Evolutionary conservation across 1,140 invertebrate species (phyloP).

Genomic region (Microplitis mediator): DNA sequence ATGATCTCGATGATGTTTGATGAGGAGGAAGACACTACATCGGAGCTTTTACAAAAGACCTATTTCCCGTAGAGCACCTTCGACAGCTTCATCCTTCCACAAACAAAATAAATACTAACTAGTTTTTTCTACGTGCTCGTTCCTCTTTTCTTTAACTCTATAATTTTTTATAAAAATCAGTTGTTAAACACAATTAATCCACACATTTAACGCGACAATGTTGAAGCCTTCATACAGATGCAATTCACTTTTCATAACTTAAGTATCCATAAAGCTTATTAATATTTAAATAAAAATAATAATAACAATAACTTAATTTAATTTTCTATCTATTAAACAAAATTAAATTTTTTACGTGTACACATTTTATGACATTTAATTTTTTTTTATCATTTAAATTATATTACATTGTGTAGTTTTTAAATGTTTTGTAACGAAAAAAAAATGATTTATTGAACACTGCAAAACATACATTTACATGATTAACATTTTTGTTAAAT

Average conservation of each 20-base stretch:
- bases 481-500: constrained; percentile 34
- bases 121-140: constrained; percentile 44
- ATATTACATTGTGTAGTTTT: background rate
- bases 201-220: background rate
- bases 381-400: background rate
- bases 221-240: constrained; percentile 7
- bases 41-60: constrained; percentile 71
- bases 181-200: background rate
- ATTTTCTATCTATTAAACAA: background rate
- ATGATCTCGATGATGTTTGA: constrained; percentile 42
- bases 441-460: constrained; percentile 49
- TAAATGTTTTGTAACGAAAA: background rate
- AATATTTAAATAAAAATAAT: background rate
- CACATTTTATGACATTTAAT: background rate
- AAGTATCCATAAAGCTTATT: background rate
- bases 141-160: background rate
- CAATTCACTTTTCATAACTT: background rate
- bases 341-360: background rate
- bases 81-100: constrained; percentile 79
- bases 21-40: constrained; percentile 42
- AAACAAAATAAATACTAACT: constrained; percentile 61
- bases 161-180: background rate
- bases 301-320: background rate
- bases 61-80: constrained; percentile 81
- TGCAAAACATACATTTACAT: constrained; percentile 49